These are phyloP conservation scores for Leontopithecus rosalia DNA, from an alignment of 2,797 vertebrate species.

Conservation along the genomic window DNA sequence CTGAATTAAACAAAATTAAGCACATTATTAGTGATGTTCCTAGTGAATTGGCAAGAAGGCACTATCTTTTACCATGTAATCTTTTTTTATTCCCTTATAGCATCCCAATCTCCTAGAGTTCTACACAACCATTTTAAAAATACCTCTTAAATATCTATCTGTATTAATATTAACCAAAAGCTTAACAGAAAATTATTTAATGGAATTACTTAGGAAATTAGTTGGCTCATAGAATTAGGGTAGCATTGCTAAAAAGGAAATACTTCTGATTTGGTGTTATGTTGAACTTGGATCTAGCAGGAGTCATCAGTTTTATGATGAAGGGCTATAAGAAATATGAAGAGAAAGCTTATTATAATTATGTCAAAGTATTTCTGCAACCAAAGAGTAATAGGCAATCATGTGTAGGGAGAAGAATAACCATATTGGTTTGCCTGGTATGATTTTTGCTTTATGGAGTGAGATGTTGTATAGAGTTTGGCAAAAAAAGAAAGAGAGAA, in stretches of 20 bases:
- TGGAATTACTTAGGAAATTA: slow-evolving; percentile 59
- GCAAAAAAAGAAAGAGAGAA: background rate
- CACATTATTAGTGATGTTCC: background rate
- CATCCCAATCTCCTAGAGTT: background rate
- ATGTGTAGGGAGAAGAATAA: background rate
- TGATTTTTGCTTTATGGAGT: slow-evolving; percentile 1
- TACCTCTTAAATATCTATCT: background rate
- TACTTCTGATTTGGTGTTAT: slow-evolving; percentile 30
- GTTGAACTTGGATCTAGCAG: slow-evolving; percentile 25
- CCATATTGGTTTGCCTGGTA: background rate
- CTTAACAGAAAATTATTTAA: slow-evolving; percentile 44
- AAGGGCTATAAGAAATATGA: slow-evolving; percentile 58
- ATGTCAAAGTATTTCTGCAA: slow-evolving; percentile 11
- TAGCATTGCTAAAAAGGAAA: slow-evolving; percentile 39
- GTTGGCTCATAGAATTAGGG: background rate
- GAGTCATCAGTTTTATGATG: slow-evolving; percentile 53
- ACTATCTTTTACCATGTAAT: background rate
- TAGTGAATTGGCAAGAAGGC: background rate
- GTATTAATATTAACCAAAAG: slow-evolving; percentile 25
- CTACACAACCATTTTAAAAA: slow-evolving; percentile 25
- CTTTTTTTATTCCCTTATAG: background rate
- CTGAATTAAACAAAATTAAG: background rate
- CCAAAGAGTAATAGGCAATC: slow-evolving; percentile 49
- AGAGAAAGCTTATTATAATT: slow-evolving; percentile 52
- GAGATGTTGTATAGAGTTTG: background rate